Base-by-base conservation (phyloP, 2,113 vertebrate genomes). In the Chloropsis hardwickii region DNA sequence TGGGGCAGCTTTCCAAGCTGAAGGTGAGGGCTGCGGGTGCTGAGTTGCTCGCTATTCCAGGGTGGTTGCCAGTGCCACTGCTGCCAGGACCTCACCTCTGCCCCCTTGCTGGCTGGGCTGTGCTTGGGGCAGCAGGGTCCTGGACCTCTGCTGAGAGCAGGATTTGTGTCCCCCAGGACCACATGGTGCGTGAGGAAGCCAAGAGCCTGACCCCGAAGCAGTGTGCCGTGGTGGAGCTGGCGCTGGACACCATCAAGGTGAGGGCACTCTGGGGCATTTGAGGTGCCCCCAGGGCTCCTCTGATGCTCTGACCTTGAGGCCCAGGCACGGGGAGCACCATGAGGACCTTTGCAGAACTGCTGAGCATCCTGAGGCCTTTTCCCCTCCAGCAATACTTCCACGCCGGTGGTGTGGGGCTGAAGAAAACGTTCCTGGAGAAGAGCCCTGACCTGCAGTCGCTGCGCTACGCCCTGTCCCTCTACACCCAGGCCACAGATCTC, bases 341-440 rank as follows among this genome's bases (percentile, higher is more conserved):
- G 16, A 35, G 19, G 2, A 8, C 31, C 57, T 54, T 42, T 7
- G 5, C 71, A 57, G 50, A 66, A 10, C 12, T 1, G 14, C 51
- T 87, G 78, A 91, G n/a, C 37, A 86, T 44, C 73, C 44, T n/a
- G 71, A 2, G 21, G 25, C 33, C 1, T 62, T 87, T 45, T 7
- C 19, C 61, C 76, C 18, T 54, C 35, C 94, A 99, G 99, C 99
- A 99, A 99, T 99, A 99, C 88, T 99, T 99, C 98, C 99, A 99
- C 11, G 99, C 99, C 0, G 99, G 99, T 0, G 99, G 99, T 0
- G 99, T 99, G 67, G 99, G 99, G 66, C 98, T 99, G 88, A 99
- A 99, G 97, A 99, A 99, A 91, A 99, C 99, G 0, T 99, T 99
- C 97, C 96, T 99, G 97, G 99, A 99, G 98, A 99, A 99, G 96